These are phyloP conservation scores for Mimumesa dahlbomi DNA, from an alignment of 2,888 invertebrate species.

Conservation along the genomic window DNA sequence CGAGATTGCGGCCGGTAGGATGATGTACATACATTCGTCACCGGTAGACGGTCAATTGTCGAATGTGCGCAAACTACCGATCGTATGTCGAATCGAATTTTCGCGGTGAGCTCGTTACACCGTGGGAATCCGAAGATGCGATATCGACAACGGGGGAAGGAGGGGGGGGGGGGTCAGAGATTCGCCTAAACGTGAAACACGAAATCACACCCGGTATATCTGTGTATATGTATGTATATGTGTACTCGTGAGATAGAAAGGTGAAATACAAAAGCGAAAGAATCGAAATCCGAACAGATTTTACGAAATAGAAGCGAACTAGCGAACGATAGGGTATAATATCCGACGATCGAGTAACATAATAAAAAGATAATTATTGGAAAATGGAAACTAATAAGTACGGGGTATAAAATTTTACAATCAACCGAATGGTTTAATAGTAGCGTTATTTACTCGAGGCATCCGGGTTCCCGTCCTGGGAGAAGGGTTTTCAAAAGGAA, in stretches of 20 bases:
- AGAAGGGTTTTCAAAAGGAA: too few species aligned
- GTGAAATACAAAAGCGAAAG: neutral
- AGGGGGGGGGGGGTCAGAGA: too few species aligned
- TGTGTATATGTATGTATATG: too few species aligned
- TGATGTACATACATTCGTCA: conserved; percentile 64
- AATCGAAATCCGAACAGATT: neutral
- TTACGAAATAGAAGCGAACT: too few species aligned
- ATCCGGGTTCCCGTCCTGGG: neutral
- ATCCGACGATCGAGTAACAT: conserved; percentile 6
- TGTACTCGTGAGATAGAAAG: neutral
- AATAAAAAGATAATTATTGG: conserved; percentile 35
- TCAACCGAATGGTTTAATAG: neutral
- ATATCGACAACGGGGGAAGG: too few species aligned
- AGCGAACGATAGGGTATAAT: neutral
- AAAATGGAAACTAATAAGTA: conserved; percentile 30
- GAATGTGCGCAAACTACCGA: conserved; percentile 14
- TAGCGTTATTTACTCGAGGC: neutral
- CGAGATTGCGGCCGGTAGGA: conserved; percentile 65
- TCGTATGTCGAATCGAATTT: conserved; percentile 3
- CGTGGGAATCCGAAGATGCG: conserved; percentile 21
- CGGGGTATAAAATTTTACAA: conserved; percentile 30
- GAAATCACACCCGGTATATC: too few species aligned
- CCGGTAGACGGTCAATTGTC: conserved; percentile 54
- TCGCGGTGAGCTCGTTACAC: neutral
- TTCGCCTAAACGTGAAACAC: too few species aligned